Conservation (phyloP, 1,140 invertebrate species). For the Euura lappo region DNA sequence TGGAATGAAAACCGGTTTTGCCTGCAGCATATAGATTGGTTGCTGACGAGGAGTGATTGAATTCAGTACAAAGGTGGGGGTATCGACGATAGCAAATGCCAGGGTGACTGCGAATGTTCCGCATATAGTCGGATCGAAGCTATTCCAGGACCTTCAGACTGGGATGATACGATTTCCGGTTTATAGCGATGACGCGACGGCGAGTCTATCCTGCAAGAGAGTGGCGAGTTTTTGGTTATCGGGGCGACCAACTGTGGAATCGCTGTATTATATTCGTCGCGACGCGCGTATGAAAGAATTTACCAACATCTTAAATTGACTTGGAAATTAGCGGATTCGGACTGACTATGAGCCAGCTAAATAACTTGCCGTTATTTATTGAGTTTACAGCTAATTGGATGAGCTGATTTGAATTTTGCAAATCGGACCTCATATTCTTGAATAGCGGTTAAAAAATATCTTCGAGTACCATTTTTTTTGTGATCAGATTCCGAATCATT, state of each 20-base stretch:
- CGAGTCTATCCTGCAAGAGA: conserved; percentile 22
- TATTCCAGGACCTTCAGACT: not conserved
- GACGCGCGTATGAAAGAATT: too few species aligned
- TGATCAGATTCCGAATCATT: too few species aligned
- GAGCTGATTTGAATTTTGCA: too few species aligned
- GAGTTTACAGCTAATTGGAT: too few species aligned
- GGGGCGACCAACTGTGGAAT: conserved; percentile 19
- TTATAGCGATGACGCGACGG: conserved; percentile 13
- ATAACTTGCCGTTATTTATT: too few species aligned
- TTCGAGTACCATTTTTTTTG: too few species aligned
- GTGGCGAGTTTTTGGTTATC: conserved; percentile 1
- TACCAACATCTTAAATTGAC: too few species aligned
- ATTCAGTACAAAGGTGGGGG: not conserved
- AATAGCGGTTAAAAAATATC: too few species aligned
- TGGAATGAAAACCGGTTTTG: too few species aligned
- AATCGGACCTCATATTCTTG: too few species aligned
- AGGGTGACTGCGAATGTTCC: not conserved
- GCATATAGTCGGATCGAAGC: not conserved
- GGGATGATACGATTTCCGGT: conserved; percentile 29
- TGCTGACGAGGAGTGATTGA: not conserved
- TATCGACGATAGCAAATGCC: not conserved
- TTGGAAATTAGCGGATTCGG: too few species aligned
- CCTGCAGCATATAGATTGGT: not conserved
- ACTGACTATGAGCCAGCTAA: too few species aligned
- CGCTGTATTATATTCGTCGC: not conserved